Evolutionary conservation across 2,888 invertebrate genomes (phyloP).

Genomic region (Aricia artaxerxes): DNA sequence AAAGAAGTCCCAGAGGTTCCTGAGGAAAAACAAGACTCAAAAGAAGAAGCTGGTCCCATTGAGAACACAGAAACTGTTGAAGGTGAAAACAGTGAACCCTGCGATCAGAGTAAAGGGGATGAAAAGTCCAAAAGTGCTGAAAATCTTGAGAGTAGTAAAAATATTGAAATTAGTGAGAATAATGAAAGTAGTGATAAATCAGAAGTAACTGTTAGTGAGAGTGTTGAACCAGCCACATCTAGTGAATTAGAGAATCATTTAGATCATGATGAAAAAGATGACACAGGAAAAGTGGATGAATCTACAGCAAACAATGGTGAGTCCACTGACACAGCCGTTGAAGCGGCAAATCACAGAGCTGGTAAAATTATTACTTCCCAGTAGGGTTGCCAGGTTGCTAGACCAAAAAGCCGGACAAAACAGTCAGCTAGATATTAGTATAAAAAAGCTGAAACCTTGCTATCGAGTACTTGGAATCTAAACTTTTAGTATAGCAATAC

Average conservation of each 20-base stretch:
- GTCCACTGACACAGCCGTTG: neutral
- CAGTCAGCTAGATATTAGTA: no score
- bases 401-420: no score
- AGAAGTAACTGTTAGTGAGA: constrained; percentile 39
- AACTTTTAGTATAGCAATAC: no score
- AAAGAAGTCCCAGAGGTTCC: constrained; percentile 56
- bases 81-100: neutral
- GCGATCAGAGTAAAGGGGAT: neutral
- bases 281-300: constrained; percentile 50
- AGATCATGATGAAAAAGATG: constrained; percentile 52
- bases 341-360: neutral
- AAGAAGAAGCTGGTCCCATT: constrained; percentile 30
- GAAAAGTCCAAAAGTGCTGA: constrained; percentile 36
- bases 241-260: constrained; percentile 63
- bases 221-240: constrained; percentile 42
- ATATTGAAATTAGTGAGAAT: constrained; percentile 34
- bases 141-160: constrained; percentile 30
- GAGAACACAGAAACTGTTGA: neutral
- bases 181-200: constrained; percentile 32
- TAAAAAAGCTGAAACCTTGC: no score
- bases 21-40: constrained; percentile 46
- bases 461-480: no score
- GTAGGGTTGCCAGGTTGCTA: no score
- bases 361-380: neutral
- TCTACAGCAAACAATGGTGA: neutral